Evolutionary conservation across 2,113 vertebrate genomes (phyloP), one percentile per base, ranked within the genome.

Genomic region (Brachypteracias leptosomus): DNA sequence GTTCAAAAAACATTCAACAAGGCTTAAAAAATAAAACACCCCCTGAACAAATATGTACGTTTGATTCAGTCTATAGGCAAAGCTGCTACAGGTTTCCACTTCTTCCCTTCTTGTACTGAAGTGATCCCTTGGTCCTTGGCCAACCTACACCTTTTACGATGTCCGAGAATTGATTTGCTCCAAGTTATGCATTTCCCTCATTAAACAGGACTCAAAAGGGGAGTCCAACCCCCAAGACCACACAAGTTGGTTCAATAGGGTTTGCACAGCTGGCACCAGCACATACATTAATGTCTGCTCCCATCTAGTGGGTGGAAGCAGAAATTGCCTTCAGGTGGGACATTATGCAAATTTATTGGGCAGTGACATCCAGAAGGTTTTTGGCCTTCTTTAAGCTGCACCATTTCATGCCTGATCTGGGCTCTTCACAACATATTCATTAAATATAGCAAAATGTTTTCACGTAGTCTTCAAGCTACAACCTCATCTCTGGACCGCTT

Each of bases 291-390:
- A 95, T 47, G 86, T 96, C 89, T 97, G 96, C 96, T 96, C 68
- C 97, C 97, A 97, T 95, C 97, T 97, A 96, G 97, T 93, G 97
- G 97, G 72, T 31, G 78, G 80, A 92, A 90, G 93, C 21, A 85
- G 55, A 90, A 88, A 96, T n/a, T 52, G 35, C 84, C 29, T 31
- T 11, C 2, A 26, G 18, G 29, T 1, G 9, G 40, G 49, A 25
- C 3, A 7, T 16, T 10, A 40, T 14, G 86, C 42, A 94, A 94
- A 95, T 82, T 13, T 6, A 1, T 18, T 36, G 63, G 33, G 49
- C 72, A 19, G 3, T 3, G 63, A 65, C 4, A 29, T 0, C 3
- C 4, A 61, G 42, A 38, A 14, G 9, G 6, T 55, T 35, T 18
- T n/a, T 70, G 22, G 22, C 49, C 38, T 66, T 44, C 47, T 36